Conservation (phyloP, 2,888 invertebrate genomes). For the Adineta ricciae region DNA sequence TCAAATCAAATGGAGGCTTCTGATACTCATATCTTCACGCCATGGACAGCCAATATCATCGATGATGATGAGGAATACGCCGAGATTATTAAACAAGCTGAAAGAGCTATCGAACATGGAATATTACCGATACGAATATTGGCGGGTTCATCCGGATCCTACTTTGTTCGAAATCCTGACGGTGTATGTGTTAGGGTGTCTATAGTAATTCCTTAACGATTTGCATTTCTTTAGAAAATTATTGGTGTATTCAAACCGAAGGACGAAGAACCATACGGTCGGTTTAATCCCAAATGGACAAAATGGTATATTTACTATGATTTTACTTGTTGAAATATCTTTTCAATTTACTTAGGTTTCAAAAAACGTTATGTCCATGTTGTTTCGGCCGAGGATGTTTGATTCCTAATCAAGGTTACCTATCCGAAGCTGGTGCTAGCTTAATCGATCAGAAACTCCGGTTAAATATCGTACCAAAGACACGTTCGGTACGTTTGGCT, state of each 20-base stretch:
- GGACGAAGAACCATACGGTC: constrained; percentile 97
- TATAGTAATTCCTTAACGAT: neutral
- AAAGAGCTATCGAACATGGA: constrained; percentile 83
- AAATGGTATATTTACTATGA: constrained; percentile 65
- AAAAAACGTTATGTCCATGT: constrained; percentile 81
- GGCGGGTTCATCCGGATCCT: constrained; percentile 97
- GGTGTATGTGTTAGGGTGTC: constrained; percentile 43
- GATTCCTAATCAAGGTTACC: constrained; percentile 95
- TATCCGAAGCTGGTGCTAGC: constrained; percentile 97
- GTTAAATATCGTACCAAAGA: constrained; percentile 89
- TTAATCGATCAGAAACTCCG: constrained; percentile 89
- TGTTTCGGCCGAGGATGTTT: constrained; percentile 96
- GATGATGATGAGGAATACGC: constrained; percentile 74
- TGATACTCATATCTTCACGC: neutral
- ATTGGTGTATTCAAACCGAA: constrained; percentile 98
- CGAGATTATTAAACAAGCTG: constrained; percentile 75
- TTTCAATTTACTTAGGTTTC: constrained; percentile 54
- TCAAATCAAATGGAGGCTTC: neutral
- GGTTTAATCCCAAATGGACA: constrained; percentile 97
- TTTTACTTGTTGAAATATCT: neutral
- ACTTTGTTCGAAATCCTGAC: constrained; percentile 85
- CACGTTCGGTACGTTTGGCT: constrained; percentile 81
- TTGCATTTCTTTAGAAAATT: constrained; percentile 64
- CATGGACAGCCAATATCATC: neutral
- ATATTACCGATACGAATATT: constrained; percentile 92